These are phyloP conservation scores for Microctonus hyperodae DNA, from an alignment of 2,888 invertebrate species.

Conservation along the genomic window DNA sequence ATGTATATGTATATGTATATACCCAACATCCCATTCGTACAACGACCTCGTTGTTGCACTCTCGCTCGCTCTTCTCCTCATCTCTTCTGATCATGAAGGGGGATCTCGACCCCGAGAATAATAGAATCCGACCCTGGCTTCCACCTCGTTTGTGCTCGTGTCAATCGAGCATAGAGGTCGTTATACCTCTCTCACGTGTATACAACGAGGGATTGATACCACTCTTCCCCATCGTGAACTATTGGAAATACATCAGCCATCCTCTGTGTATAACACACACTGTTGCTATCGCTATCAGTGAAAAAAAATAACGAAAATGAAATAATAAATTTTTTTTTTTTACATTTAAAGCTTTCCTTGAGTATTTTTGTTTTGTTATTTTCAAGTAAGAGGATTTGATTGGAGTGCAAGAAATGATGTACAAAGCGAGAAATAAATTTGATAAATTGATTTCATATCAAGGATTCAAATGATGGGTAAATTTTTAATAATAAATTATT, in stretches of 20 bases:
- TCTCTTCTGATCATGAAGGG: not conserved
- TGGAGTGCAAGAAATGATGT: too few relatives aligned
- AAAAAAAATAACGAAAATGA: too few relatives aligned
- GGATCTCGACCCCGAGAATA: constrained; percentile 22
- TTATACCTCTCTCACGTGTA: constrained; percentile 24
- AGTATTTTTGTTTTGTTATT: too few relatives aligned
- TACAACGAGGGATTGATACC: constrained; percentile 26
- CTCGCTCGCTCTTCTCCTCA: not conserved
- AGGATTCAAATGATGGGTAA: too few relatives aligned
- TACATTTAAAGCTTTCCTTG: too few relatives aligned
- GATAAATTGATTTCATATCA: too few relatives aligned
- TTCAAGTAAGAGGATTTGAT: too few relatives aligned
- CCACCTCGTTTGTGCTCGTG: constrained; percentile 31
- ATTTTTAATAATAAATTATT: too few relatives aligned
- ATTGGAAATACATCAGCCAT: constrained; percentile 54
- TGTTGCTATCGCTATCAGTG: constrained; percentile 14
- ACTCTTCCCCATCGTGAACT: constrained; percentile 40
- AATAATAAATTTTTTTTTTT: too few relatives aligned
- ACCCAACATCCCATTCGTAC: not conserved
- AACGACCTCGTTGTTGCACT: constrained; percentile 1
- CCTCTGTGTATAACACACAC: constrained; percentile 20
- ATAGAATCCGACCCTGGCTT: constrained; percentile 30
- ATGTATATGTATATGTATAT: not conserved
- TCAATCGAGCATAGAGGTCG: constrained; percentile 34
- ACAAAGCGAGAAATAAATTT: too few relatives aligned